Conservation (phyloP, 2,888 invertebrate species). For the Oxyteleia sp. region DNA sequence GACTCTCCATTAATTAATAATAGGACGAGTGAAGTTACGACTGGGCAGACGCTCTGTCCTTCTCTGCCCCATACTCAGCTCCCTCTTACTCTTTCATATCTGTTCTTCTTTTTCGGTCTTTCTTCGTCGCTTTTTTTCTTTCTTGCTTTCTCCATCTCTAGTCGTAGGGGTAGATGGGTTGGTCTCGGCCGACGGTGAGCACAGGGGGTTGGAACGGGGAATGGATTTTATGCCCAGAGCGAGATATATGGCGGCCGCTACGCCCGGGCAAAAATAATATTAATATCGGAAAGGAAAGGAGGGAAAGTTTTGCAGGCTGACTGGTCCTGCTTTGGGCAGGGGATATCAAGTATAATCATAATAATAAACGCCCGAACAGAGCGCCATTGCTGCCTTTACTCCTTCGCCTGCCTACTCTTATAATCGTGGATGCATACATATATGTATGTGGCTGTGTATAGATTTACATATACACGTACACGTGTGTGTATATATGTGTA, state of each 20-base stretch:
- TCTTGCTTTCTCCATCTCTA: conserved; percentile 73
- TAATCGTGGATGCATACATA: conserved; percentile 76
- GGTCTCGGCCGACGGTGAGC: conserved; percentile 78
- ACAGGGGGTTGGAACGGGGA: conserved; percentile 83
- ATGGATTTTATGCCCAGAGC: conserved; percentile 87
- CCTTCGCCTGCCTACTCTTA: conserved; percentile 76
- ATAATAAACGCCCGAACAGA: conserved; percentile 87
- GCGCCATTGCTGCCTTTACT: conserved; percentile 85
- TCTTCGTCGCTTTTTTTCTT: conserved; percentile 69
- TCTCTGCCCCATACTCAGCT: conserved; percentile 40
- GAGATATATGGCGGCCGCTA: conserved; percentile 87
- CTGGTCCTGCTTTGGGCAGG: conserved; percentile 87
- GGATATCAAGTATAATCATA: conserved; percentile 87
- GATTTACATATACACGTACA: conserved; percentile 69
- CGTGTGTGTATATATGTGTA: conserved; percentile 66
- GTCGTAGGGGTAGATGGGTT: conserved; percentile 78
- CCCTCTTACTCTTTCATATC: conserved; percentile 71
- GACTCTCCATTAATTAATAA: conserved; percentile 86
- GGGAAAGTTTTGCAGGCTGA: conserved; percentile 87
- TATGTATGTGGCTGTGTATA: too few relatives aligned
- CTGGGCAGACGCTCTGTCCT: conserved; percentile 70
- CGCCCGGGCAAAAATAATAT: conserved; percentile 88
- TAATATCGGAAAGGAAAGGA: conserved; percentile 87
- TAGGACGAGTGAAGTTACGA: conserved; percentile 81
- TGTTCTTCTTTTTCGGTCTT: conserved; percentile 72